Conservation (phyloP, 2,888 invertebrate species). For the Melieria omissa region DNA sequence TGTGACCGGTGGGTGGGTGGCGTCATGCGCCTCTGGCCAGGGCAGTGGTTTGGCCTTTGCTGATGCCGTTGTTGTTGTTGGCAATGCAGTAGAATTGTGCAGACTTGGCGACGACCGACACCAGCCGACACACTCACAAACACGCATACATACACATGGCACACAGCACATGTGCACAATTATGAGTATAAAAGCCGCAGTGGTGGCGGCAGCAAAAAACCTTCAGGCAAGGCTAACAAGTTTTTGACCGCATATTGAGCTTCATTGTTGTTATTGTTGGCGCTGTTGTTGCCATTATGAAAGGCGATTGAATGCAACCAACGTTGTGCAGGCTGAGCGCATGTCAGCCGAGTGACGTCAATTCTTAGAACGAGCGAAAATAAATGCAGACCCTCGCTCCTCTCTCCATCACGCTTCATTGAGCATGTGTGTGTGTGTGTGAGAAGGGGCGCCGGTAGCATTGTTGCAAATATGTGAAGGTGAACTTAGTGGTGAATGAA, state of each 20-base stretch:
- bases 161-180: constrained; percentile 53
- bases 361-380: no score
- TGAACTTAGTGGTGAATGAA: no score
- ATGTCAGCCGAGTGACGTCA: no score
- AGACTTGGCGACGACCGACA: constrained; percentile 14
- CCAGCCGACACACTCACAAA: not conserved
- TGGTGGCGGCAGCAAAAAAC: constrained; percentile 1
- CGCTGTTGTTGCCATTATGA: not conserved
- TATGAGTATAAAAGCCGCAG: constrained; percentile 44
- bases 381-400: no score
- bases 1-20: not conserved
- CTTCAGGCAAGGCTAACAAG: constrained; percentile 44
- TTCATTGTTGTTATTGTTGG: not conserved
- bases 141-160: constrained; percentile 22
- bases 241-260: constrained; percentile 29
- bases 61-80: constrained; percentile 47
- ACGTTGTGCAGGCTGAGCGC: not conserved
- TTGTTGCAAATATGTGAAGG: no score
- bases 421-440: no score
- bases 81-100: constrained; percentile 48
- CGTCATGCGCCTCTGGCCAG: constrained; percentile 4
- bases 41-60: constrained; percentile 17
- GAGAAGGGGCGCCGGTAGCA: no score
- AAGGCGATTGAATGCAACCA: constrained; percentile 10
- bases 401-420: no score